phyloP scores from a whole-genome alignment of 2,113 vertebrate genomes.

The Macquaria ambigua region DNA sequence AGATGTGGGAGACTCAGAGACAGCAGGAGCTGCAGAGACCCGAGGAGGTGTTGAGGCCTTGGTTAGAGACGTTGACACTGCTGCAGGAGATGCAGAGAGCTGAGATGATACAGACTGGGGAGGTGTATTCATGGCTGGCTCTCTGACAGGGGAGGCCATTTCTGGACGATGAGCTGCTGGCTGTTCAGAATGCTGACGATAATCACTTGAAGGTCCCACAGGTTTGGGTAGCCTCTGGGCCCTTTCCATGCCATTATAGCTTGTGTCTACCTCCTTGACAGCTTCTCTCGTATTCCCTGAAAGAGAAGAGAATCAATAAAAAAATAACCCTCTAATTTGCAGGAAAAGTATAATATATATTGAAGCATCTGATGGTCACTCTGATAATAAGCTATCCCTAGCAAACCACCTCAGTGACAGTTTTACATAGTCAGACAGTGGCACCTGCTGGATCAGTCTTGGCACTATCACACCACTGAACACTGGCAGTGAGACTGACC shows the following conservation, averaged over 20 bases:
- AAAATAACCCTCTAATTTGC: not conserved
- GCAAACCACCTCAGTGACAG: not conserved
- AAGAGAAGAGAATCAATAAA: constrained; percentile 28
- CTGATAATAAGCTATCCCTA: too few species aligned
- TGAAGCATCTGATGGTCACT: not conserved
- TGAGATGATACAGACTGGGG: constrained; percentile 55
- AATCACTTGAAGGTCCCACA: constrained; percentile 63
- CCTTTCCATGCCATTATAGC: constrained; percentile 76
- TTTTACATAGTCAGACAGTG: constrained; percentile 49
- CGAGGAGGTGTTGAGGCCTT: constrained; percentile 52
- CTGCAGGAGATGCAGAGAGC: constrained; percentile 49
- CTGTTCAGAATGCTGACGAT: constrained; percentile 62
- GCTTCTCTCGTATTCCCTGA: constrained; percentile 75
- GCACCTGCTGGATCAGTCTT: constrained; percentile 55
- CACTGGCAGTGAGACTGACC: not conserved
- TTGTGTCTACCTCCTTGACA: constrained; percentile 75
- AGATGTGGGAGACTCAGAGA: constrained; percentile 56
- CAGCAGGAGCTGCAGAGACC: constrained; percentile 38
- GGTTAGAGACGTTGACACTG: constrained; percentile 37
- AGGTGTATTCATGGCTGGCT: constrained; percentile 57
- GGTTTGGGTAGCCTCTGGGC: constrained; percentile 65
- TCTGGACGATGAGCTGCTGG: constrained; percentile 62
- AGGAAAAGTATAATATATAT: not conserved
- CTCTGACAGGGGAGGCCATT: constrained; percentile 57
- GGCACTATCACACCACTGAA: constrained; percentile 3